Evolutionary conservation across 2,797 vertebrate species (phyloP), one percentile per base, ranked within the genome.

Genomic region (Cuniculus paca): DNA sequence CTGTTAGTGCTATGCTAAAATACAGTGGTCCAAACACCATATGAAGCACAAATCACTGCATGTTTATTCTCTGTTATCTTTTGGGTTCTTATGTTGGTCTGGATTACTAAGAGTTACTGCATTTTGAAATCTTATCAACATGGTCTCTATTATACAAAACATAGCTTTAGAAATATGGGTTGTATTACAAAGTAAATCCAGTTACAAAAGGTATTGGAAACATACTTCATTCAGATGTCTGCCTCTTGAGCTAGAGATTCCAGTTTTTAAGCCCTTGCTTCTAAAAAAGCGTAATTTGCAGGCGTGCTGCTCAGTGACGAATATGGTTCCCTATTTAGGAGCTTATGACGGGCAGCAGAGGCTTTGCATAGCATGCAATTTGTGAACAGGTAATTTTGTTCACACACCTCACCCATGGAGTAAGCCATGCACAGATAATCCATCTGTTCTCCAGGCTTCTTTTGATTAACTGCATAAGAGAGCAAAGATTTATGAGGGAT

Each of bases 381-480:
- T 92, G 11, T 88, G 68, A 84, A 39, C 26, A 79, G 39, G 61
- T 89, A 45, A 48, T 56, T 88, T 90, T 92, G 56, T 91, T 45
- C 50, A 56, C 31, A 48, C 89, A 92, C 13, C 5, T 72, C 86
- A 85, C 39, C 36, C 36, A 45, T 26, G 26, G 24, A 86, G 56
- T 84, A 90, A 96, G 88, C 70, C 11, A 74, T 85, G 26, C 48
- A 88, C 48, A 92, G 54, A 92, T 77, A 93, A 93, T 88, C 39
- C 0, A 1, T 77, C 54, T 97, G 20, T 63, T 91, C 13, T 80
- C 28, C 61, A 65, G 20, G 8, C 0, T 96, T 85, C 36, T 91
- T 89, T 80, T 91, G 34, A 81, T 95, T 94, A 97, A 45, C 48
- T 89, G 72, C 5, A 14, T 42, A 93, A 95, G 36, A 95, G 39